phyloP scores from a whole-genome alignment of 64 coral and sea anemone genomes.

The Stichodactyla helianthus region DNA sequence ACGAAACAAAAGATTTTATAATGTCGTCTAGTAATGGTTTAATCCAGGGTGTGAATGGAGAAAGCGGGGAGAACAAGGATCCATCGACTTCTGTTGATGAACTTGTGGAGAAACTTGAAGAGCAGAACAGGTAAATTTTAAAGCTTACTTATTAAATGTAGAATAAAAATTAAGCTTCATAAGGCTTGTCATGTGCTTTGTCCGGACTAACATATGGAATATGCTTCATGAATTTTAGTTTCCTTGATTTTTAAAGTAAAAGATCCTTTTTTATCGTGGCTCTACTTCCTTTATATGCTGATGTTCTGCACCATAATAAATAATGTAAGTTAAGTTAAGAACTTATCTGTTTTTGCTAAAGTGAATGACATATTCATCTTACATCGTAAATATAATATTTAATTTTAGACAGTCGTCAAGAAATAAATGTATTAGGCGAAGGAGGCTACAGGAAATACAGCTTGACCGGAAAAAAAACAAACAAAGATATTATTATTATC shows the following conservation, averaged over 20 bases:
- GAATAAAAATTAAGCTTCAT: no score
- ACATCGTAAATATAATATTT: neutral
- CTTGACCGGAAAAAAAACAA: neutral
- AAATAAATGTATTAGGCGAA: neutral
- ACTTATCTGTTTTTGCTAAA: no score
- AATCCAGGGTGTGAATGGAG: neutral
- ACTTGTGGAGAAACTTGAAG: constrained; percentile 65
- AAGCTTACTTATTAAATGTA: neutral
- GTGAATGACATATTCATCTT: neutral
- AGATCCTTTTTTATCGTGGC: neutral
- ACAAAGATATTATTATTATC: neutral
- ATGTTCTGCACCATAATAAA: neutral
- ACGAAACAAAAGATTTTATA: neutral
- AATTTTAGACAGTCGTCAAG: neutral
- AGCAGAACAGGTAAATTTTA: constrained; percentile 68
- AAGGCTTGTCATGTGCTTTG: neutral
- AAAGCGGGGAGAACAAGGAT: neutral
- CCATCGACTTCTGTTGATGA: constrained; percentile 63
- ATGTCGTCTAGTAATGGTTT: neutral
- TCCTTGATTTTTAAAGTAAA: neutral
- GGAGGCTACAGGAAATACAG: neutral
- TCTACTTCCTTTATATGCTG: neutral
- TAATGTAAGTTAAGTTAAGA: no score
- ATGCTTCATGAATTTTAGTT: neutral
- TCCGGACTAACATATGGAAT: neutral